These are phyloP conservation scores for Bos taurus DNA, from an alignment of 2,113 vertebrate species.

Conservation along the genomic window ARS-UCD2.0 NC_037352.1:13063001-13063500, in stretches of 20 bases:
- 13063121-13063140: constrained; percentile 26
- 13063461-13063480: background rate
- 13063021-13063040: background rate
- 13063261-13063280: constrained; percentile 94
- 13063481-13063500: background rate
- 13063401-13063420: background rate
- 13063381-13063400: background rate
- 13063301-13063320: constrained; percentile 89
- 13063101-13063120: constrained; percentile 10
- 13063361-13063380: background rate
- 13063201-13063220: constrained; percentile 83
- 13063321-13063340: constrained; percentile 96
- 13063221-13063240: constrained; percentile 83
- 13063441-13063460: background rate
- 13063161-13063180: constrained; percentile 58
- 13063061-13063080: constrained; percentile 17
- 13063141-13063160: constrained; percentile 45
- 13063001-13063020: background rate
- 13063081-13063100: background rate
- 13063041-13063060: background rate
- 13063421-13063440: background rate
- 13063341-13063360: background rate
- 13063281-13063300: constrained; percentile 92
- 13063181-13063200: constrained; percentile 86
- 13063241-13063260: constrained; percentile 95